These are phyloP conservation scores for Eufriesea mexicana DNA, from an alignment of 1,140 invertebrate genomes.

Conservation along the genomic window DNA sequence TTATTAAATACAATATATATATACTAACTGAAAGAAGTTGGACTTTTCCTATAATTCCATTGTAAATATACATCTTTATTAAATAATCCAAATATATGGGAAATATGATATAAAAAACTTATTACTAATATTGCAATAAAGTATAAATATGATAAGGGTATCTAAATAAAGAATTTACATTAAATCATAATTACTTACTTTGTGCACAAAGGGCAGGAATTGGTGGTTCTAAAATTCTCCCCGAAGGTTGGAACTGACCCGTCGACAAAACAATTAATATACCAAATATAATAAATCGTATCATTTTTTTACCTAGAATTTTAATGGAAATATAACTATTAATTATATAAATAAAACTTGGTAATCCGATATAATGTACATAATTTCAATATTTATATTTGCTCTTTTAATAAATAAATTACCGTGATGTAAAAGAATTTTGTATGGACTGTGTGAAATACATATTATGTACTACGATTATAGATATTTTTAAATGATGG, in stretches of 20 bases:
- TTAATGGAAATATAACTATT: constrained; percentile 8
- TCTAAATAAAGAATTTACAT: background rate
- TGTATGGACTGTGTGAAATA: too few relatives aligned
- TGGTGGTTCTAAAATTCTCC: constrained; percentile 88
- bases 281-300: constrained; percentile 75
- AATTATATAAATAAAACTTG: background rate
- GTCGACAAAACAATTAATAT: constrained; percentile 80
- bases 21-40: background rate
- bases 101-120: background rate
- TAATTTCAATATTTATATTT: background rate
- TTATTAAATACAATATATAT: too few relatives aligned
- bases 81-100: background rate
- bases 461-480: background rate
- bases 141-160: background rate
- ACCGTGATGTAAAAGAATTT: too few relatives aligned
- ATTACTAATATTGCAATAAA: background rate
- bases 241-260: constrained; percentile 86
- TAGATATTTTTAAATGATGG: background rate
- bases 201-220: constrained; percentile 88
- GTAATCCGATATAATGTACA: background rate
- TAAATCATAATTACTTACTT: constrained; percentile 77
- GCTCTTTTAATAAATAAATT: background rate
- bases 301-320: constrained; percentile 76
- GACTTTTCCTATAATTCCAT: background rate
- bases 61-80: background rate